Percentiles rank a stretch among this genome's conserved stretches.
phyloP scores from a whole-genome alignment of 2,888 invertebrate species.

The Ernsta delagoae region DNA sequence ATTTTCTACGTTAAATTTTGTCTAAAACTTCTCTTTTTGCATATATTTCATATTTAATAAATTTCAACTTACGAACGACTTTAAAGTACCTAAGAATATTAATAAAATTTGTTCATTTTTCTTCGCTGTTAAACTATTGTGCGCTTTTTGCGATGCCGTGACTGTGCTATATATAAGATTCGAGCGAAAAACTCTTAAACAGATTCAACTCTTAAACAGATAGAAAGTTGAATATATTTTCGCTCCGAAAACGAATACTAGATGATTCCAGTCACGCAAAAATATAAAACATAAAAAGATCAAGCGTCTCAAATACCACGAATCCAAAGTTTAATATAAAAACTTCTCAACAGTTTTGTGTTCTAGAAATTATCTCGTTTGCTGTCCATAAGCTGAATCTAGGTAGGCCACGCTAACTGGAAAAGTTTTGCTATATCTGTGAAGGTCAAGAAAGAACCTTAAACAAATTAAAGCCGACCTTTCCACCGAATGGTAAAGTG shows the following conservation, averaged over 20 bases:
- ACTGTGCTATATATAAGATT: neutral
- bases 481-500: slow-evolving; percentile 15
- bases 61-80: too few relatives aligned
- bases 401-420: slow-evolving; percentile 15
- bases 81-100: neutral
- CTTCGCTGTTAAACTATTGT: neutral
- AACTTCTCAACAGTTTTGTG: slow-evolving; percentile 23
- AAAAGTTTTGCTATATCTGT: slow-evolving; percentile 22
- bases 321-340: slow-evolving; percentile 25
- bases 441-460: slow-evolving; percentile 29
- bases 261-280: slow-evolving; percentile 1
- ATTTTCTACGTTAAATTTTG: too few relatives aligned
- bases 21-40: too few relatives aligned
- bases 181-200: neutral
- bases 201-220: slow-evolving; percentile 3
- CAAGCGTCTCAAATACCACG: neutral
- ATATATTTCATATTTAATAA: too few relatives aligned
- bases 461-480: slow-evolving; percentile 35
- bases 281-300: neutral
- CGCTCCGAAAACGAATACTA: neutral
- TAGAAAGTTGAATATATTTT: slow-evolving; percentile 5
- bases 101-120: neutral
- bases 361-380: slow-evolving; percentile 19
- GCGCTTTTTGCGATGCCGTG: neutral
- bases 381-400: neutral